Evolutionary conservation across 2,888 invertebrate genomes (phyloP), one percentile per base, ranked within the genome.

Genomic region (Acanthoscelides obtectus): DNA sequence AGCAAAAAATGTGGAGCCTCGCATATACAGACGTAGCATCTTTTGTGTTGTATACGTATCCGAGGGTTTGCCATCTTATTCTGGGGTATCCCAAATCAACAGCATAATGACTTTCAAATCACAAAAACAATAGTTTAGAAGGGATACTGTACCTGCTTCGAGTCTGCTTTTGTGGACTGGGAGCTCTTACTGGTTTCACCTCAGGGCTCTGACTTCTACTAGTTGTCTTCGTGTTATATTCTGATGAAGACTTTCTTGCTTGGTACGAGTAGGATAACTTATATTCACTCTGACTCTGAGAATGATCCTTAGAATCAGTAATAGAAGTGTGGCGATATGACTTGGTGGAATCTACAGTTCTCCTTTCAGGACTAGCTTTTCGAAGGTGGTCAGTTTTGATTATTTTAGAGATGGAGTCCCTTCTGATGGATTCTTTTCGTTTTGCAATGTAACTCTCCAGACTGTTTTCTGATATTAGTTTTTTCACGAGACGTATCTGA

Each of bases 401-500:
- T 22, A 67, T 25, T 19, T 67, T 68, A 68, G 22, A 63, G 8
- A 27, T 8, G 64, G 25, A 22, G 66, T 20, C 45, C 22, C 22
- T 65, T 4, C 64, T 68, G 20, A 20, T 21, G 20, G 65, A 63
- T 1, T 65, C n/a, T 67, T 73, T 63, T 73, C 79, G 80, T 72
- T 77, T 80, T 3, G 71, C 74, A 21, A 80, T 77, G 22, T 80
- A 79, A 21, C 70, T 77, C 20, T 77, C 76, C 17, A 83, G 74
- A 72, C 78, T 83, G 64, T 81, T 83, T 76, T 85, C 85, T 12
- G 81, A 75, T 67, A 87, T 87, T 76, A 89, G 86, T 78, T 91
- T 91, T 82, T 90, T 92, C 8, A 93, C 91, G 20, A 92, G 83
- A 75, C 94, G 88, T 74, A 94, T 93, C 84, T 94, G 94, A 1